Conservation (phyloP, 2,113 vertebrate genomes). For the Tragelaphus buxtoni region DNA sequence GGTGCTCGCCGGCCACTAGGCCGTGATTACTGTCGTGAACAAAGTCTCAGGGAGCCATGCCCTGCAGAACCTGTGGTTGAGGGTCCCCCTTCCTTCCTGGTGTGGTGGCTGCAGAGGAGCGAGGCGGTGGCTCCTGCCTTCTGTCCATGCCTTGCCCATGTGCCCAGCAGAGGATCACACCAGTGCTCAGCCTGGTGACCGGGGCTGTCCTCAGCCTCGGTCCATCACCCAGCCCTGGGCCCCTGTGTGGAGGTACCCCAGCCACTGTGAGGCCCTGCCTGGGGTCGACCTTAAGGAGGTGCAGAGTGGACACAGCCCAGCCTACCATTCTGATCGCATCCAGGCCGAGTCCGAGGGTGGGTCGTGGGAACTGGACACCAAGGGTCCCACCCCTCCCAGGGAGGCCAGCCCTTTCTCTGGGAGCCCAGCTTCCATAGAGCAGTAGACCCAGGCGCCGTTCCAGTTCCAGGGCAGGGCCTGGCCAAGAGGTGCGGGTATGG, state of each 20-base stretch:
- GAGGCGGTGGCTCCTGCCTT: background rate
- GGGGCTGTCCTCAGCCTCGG: background rate
- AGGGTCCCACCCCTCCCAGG: rapidly evolving
- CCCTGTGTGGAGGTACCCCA: rapidly evolving
- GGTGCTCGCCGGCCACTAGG: rapidly evolving
- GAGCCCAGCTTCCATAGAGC: rapidly evolving
- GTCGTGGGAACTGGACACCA: rapidly evolving
- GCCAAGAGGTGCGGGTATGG: background rate
- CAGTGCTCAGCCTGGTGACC: background rate
- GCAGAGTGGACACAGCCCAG: rapidly evolving
- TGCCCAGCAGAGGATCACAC: background rate
- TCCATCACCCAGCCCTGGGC: rapidly evolving
- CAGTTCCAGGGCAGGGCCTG: background rate
- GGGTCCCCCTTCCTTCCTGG: background rate
- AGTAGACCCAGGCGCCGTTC: rapidly evolving
- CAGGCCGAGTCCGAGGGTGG: background rate
- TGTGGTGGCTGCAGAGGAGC: rapidly evolving
- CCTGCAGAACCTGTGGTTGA: rapidly evolving
- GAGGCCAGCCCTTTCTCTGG: background rate
- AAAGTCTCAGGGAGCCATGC: no score
- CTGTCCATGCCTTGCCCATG: rapidly evolving
- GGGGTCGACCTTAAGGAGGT: no score
- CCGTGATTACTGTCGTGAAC: rapidly evolving
- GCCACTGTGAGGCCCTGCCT: rapidly evolving
- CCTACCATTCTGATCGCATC: rapidly evolving